Base-by-base conservation (phyloP, 2,113 vertebrate genomes). In the Chauna torquata region DNA sequence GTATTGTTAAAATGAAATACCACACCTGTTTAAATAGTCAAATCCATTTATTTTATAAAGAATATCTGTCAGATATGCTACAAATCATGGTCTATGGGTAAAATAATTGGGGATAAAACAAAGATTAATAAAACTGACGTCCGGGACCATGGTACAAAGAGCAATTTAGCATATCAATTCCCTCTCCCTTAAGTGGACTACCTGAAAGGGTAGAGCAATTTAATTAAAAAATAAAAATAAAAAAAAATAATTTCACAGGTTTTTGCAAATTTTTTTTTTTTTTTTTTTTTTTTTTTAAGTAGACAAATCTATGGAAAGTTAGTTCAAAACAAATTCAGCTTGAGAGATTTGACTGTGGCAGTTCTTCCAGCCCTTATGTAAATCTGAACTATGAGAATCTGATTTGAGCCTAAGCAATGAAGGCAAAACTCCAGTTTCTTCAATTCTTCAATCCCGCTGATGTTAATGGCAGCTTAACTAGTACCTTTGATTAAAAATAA, bases 21-120 rank as follows among this genome's bases (percentile, higher is more conserved):
- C 90, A 62, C 79, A 64, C 90, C 92, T 93, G 49, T 95, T 92
- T 83, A 86, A 88, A 80, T 25, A 92, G n/a, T 34, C 36, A 88
- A 70, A 83, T 52, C 27, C 4, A 34, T 89, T 97, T 88, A 44
- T 70, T 91, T 18, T 52, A 3, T 28, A 64, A 93, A 81, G 47
- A 59, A 86, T 49, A 27, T 61, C 49, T 90, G 42, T 65, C 55
- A 86, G 68, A 76, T 84, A 83, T 57, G 38, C 8, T 72, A 5
- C 61, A 87, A 28, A 61, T 72, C 49, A 65, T 74, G 57, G 24
- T 34, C 44, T 55, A 42, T 47, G 32, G 36, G 22, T 82, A 72
- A 96, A 94, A 94, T 81, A 84, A 82, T 13, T 64, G 52, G 40
- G 61, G 87, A 88, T 47, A 79, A 87, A 90, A 17, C n/a, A 68